Evolutionary conservation across 2,113 vertebrate species (phyloP).

Genomic region (Hepsetus odoe): DNA sequence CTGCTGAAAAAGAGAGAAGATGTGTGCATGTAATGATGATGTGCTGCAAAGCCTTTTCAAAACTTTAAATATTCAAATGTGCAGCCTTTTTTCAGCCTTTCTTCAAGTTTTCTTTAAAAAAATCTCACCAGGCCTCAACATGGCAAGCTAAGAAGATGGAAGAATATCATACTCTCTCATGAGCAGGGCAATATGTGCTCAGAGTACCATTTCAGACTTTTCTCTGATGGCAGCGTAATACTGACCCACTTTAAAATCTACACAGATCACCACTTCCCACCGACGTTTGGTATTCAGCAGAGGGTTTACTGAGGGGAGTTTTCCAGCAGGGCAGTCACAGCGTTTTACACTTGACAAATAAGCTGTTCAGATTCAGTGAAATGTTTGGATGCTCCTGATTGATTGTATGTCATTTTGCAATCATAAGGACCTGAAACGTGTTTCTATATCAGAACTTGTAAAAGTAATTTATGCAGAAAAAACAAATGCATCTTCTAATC

Average conservation of each 20-base stretch:
- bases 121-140: background rate
- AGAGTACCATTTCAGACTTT: background rate
- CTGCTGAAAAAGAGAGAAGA: no score
- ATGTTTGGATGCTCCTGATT: background rate
- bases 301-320: background rate
- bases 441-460: no score
- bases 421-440: no score
- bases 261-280: background rate
- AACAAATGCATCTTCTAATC: no score
- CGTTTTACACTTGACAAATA: background rate
- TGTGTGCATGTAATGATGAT: background rate
- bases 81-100: background rate
- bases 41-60: background rate
- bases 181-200: background rate
- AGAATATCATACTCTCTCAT: background rate
- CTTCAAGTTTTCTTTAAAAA: background rate
- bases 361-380: background rate
- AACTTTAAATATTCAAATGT: background rate
- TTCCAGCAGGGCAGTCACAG: background rate
- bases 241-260: slow-evolving; percentile 5
- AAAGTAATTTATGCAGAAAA: no score
- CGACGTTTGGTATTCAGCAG: background rate
- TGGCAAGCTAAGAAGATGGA: background rate
- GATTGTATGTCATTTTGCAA: no score
- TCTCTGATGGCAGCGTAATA: background rate